These are phyloP conservation scores for Sciurus niger DNA, from an alignment of 2,113 vertebrate genomes.

Conservation along the genomic window DNA sequence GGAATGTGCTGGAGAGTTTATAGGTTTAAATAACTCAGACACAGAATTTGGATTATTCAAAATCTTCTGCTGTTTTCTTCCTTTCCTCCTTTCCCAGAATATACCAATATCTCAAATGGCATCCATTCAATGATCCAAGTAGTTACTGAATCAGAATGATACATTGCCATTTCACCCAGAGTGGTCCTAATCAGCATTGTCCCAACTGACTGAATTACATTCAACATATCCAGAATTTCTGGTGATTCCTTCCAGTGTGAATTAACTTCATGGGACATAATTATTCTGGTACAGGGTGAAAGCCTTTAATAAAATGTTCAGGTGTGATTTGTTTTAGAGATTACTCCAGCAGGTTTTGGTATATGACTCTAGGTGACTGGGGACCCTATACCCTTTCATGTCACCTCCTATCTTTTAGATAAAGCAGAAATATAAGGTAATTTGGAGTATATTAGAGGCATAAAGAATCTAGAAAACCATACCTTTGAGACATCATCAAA, in stretches of 20 bases:
- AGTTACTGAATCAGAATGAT: background rate
- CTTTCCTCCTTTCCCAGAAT: background rate
- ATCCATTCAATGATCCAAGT: constrained; percentile 35
- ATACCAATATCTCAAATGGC: background rate
- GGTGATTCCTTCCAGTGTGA: constrained; percentile 37
- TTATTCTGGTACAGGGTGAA: constrained; percentile 6
- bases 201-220: background rate
- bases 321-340: constrained; percentile 42
- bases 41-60: background rate
- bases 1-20: background rate
- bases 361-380: constrained; percentile 73
- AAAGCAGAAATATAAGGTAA: constrained; percentile 81
- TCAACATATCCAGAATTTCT: background rate
- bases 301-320: constrained; percentile 61
- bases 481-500: constrained; percentile 83
- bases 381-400: constrained; percentile 61
- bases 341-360: constrained; percentile 49
- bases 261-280: constrained; percentile 55
- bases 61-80: constrained; percentile 19
- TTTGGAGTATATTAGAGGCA: constrained; percentile 75
- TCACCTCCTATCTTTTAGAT: constrained; percentile 73
- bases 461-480: constrained; percentile 79
- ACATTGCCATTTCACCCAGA: background rate
- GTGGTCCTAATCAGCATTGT: background rate
- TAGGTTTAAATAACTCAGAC: background rate